Conservation (phyloP, 2,888 invertebrate genomes). For the Formica aserva region DNA sequence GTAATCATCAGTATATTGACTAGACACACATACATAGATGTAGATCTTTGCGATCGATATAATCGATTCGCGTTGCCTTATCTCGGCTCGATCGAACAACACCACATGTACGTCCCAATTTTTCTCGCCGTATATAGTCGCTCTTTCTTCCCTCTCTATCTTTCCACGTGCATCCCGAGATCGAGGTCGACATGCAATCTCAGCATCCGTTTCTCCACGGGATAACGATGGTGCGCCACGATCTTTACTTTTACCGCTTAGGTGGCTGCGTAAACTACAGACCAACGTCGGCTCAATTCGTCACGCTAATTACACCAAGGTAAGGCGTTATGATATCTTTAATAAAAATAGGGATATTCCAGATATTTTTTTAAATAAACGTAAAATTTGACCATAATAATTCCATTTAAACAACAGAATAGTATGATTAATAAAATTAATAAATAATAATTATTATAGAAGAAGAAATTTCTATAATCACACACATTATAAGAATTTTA, state of each 20-base stretch:
- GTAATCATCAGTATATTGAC: conserved; percentile 35
- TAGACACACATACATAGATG: neutral
- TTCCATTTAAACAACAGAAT: neutral
- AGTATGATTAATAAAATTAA: neutral
- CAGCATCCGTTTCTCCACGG: conserved; percentile 39
- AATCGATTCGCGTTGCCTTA: conserved; percentile 42
- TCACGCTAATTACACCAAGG: neutral
- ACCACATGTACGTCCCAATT: conserved; percentile 40
- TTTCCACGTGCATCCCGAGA: conserved; percentile 5
- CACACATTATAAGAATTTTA: neutral
- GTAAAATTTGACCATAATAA: neutral
- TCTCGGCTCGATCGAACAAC: conserved; percentile 41
- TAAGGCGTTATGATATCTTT: neutral
- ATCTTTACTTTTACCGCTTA: neutral
- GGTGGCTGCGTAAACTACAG: neutral
- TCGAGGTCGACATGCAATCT: conserved; percentile 38
- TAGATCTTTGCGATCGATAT: conserved; percentile 38
- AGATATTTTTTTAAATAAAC: neutral
- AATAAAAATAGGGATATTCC: neutral
- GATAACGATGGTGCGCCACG: conserved; percentile 28
- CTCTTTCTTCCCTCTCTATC: neutral
- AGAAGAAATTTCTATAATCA: neutral
- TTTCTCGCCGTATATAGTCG: neutral
- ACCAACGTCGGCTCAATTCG: neutral
- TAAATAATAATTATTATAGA: neutral